These are phyloP conservation scores for Megaustenia siamemsis DNA, from an alignment of 2,888 invertebrate genomes.

Conservation along the genomic window DNA sequence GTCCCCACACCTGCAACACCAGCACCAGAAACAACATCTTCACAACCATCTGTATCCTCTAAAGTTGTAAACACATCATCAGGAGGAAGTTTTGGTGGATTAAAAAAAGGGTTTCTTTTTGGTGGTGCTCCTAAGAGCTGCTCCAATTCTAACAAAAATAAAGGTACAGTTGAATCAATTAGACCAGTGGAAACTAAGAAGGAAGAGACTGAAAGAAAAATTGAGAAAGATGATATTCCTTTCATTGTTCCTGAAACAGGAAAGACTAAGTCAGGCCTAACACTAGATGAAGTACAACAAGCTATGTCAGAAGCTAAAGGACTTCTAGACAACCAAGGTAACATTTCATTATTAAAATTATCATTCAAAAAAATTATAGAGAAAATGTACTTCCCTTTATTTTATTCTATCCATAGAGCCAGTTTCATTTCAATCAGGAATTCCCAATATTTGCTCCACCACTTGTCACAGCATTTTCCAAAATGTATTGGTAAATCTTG, in stretches of 20 bases:
- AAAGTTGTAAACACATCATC: not conserved
- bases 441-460: too few species aligned
- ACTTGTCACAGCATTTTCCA: too few species aligned
- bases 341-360: not conserved
- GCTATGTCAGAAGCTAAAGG: conserved; percentile 67
- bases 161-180: not conserved
- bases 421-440: too few species aligned
- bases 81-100: conserved; percentile 70
- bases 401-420: too few species aligned
- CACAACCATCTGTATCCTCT: not conserved
- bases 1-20: not conserved
- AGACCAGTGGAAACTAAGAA: conserved; percentile 13
- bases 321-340: conserved; percentile 67
- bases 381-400: too few species aligned
- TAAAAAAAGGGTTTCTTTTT: conserved; percentile 77
- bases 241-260: conserved; percentile 67
- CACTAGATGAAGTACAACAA: conserved; percentile 73
- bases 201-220: not conserved
- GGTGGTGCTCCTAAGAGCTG: conserved; percentile 60
- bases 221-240: conserved; percentile 61
- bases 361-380: too few species aligned
- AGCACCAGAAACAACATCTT: not conserved
- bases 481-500: too few species aligned
- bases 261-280: conserved; percentile 60
- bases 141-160: conserved; percentile 15